These are phyloP conservation scores for Zeus faber DNA, from an alignment of 2,113 vertebrate species.

Conservation along the genomic window DNA sequence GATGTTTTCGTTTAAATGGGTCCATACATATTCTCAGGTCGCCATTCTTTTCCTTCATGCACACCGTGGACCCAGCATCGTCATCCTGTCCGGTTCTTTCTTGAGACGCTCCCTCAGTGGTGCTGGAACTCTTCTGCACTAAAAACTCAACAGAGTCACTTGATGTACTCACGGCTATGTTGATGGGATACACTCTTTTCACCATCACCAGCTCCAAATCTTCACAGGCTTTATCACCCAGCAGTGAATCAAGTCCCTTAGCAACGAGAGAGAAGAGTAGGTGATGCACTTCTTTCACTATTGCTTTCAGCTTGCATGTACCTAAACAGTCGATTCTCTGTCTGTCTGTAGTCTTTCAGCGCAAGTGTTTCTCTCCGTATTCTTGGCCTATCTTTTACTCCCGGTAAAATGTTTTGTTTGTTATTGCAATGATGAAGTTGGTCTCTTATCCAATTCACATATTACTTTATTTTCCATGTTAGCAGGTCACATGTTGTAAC, in stretches of 20 bases:
- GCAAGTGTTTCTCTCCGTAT: neutral
- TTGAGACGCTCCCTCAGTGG: neutral
- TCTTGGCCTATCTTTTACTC: neutral
- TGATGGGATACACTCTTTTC: slow-evolving; percentile 15
- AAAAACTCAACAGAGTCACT: neutral
- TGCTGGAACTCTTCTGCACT: neutral
- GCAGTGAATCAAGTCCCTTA: slow-evolving; percentile 15
- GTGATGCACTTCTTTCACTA: slow-evolving; percentile 13
- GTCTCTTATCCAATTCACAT: too few relatives aligned
- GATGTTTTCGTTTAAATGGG: slow-evolving; percentile 22
- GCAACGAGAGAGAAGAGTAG: slow-evolving; percentile 19
- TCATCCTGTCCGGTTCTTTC: neutral
- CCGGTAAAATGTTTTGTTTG: neutral
- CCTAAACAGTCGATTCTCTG: neutral
- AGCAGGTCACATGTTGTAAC: too few relatives aligned
- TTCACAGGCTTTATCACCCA: slow-evolving; percentile 17
- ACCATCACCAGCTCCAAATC: slow-evolving; percentile 20
- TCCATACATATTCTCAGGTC: slow-evolving; percentile 18
- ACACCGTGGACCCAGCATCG: neutral
- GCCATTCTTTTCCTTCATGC: slow-evolving; percentile 11
- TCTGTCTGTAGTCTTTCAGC: neutral
- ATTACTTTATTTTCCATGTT: too few relatives aligned
- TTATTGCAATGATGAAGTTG: too few relatives aligned
- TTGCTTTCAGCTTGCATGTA: slow-evolving; percentile 19
- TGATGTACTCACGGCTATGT: neutral